phyloP scores from a whole-genome alignment of 2,113 vertebrate species.

The Bothrops jararaca region DNA sequence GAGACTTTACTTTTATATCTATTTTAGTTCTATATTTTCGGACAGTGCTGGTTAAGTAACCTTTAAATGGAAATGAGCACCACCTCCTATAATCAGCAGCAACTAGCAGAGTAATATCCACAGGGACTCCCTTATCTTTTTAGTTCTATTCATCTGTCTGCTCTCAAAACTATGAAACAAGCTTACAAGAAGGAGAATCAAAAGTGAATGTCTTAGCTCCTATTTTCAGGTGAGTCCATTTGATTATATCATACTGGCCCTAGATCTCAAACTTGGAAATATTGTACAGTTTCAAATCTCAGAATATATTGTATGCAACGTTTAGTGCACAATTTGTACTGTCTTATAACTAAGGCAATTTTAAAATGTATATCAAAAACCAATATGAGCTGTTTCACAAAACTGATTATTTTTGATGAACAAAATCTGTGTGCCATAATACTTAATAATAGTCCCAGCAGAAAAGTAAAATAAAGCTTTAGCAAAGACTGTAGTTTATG shows the following conservation, averaged over 20 bases:
- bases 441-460: constrained; percentile 29
- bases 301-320: neutral
- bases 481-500: constrained; percentile 51
- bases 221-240: neutral
- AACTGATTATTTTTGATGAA: constrained; percentile 20
- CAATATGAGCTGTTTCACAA: constrained; percentile 26
- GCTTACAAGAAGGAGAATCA: neutral
- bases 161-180: neutral
- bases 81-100: neutral
- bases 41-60: neutral
- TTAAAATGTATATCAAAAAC: constrained; percentile 44
- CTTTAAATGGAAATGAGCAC: neutral
- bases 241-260: neutral
- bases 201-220: neutral
- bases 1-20: neutral
- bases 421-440: constrained; percentile 23
- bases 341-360: constrained; percentile 40
- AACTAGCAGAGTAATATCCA: neutral
- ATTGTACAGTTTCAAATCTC: neutral
- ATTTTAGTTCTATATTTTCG: neutral
- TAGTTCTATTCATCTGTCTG: neutral
- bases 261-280: neutral
- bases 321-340: neutral
- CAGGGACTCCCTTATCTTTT: neutral
- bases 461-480: constrained; percentile 59